phyloP scores from a whole-genome alignment of 2,888 invertebrate species.

The Hedya salicella region DNA sequence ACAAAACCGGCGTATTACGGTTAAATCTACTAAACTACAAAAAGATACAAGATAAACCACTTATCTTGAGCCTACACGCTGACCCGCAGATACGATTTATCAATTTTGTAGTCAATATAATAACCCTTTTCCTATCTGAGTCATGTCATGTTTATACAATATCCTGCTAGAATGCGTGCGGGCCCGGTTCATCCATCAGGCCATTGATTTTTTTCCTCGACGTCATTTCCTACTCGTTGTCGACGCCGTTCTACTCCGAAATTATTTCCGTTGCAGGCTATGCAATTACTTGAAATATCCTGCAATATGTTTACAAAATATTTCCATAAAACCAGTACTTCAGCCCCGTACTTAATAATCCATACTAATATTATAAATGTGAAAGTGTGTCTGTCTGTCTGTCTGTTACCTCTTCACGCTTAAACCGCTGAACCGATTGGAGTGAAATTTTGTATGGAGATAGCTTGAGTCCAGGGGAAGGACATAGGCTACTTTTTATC shows the following conservation, averaged over 20 bases:
- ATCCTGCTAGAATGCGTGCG: slow-evolving; percentile 14
- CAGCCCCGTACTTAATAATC: too few relatives aligned
- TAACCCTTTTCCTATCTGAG: slow-evolving; percentile 32
- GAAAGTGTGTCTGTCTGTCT: too few relatives aligned
- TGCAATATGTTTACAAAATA: not conserved
- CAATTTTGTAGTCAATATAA: slow-evolving; percentile 33
- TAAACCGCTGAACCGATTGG: too few relatives aligned
- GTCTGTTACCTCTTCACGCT: too few relatives aligned
- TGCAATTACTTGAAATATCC: slow-evolving; percentile 7
- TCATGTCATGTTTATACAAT: slow-evolving; percentile 36
- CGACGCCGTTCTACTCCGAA: slow-evolving; percentile 25
- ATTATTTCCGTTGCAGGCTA: slow-evolving; percentile 26
- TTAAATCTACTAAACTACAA: not conserved
- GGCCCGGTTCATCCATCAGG: slow-evolving; percentile 36
- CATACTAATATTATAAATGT: too few relatives aligned
- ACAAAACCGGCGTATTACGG: not conserved
- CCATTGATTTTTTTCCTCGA: slow-evolving; percentile 38
- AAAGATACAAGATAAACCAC: slow-evolving; percentile 28
- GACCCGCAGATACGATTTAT: slow-evolving; percentile 27
- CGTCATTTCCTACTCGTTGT: slow-evolving; percentile 33
- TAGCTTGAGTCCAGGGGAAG: too few relatives aligned
- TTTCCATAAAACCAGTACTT: too few relatives aligned
- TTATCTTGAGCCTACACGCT: slow-evolving; percentile 26
- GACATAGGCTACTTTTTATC: too few relatives aligned
- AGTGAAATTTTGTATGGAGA: too few relatives aligned